Conservation (phyloP, 2,888 invertebrate genomes). For the Pristionchus maxplancki region DNA sequence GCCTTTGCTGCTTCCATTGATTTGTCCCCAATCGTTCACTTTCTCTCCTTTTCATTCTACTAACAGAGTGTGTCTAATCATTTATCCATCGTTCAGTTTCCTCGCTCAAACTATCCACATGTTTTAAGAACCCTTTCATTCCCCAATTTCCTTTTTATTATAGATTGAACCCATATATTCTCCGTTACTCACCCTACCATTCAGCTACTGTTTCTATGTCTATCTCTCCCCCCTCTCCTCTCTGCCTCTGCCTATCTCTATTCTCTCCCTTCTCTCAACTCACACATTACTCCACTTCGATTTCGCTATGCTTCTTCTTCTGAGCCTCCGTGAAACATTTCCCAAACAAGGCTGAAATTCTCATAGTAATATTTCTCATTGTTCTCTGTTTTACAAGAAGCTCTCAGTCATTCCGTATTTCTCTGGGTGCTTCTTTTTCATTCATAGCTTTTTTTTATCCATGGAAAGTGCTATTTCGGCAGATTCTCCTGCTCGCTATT, state of each 20-base stretch:
- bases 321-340: background rate
- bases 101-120: no score
- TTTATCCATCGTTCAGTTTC: background rate
- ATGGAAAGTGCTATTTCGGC: background rate
- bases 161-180: background rate
- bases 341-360: background rate
- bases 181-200: background rate
- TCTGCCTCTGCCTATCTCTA: background rate
- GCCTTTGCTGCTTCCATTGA: background rate
- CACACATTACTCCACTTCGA: slow-evolving; percentile 43
- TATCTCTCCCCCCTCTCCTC: slow-evolving; percentile 1
- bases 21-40: slow-evolving; percentile 46
- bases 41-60: slow-evolving; percentile 26
- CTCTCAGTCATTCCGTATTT: background rate
- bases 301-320: slow-evolving; percentile 11
- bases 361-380: background rate
- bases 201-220: slow-evolving; percentile 14
- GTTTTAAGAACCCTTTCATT: background rate
- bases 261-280: slow-evolving; percentile 23
- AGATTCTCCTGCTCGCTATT: slow-evolving; percentile 9
- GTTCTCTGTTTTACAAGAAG: background rate
- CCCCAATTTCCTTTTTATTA: background rate
- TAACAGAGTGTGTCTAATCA: slow-evolving; percentile 1
- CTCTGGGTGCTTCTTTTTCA: background rate
- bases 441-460: background rate